Evolutionary conservation across 2,797 vertebrate genomes (phyloP), one percentile per base, ranked within the genome.

Genomic region (Hippocampus kuda): DNA sequence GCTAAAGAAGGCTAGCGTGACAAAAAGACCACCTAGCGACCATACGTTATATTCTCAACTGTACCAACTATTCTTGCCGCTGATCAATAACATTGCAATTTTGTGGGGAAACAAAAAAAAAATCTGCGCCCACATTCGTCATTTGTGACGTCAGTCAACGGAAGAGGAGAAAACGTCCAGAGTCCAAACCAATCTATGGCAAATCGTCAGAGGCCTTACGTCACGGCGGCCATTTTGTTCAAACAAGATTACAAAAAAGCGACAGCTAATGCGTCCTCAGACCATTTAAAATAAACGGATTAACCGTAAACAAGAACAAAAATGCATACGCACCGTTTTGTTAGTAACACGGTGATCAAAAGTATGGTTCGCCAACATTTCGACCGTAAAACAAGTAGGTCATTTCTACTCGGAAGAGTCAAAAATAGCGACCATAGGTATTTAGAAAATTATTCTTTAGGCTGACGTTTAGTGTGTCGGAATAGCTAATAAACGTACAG

Each of bases 161-260:
- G 26, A 15, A 27, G 53, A 2, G 26, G 12, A 2, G 11, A 27
- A 10, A 13, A 7, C 15, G 1, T 46, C 22, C 8, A 0, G 15
- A 3, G 27, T 34, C 10, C 16, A 46, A 65, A 65, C 13, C 63
- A 18, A 18, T 5, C 63, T 48, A 46, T 65, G 6, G 41, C 41
- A 49, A 10, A 13, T 6, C 3, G 30, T 13, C 8, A 61, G 3
- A 10, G n/a, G 5, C 12, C 4, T 18, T 46, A 26, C 42, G 62
- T 65, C 62, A 65, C 62, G 12, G 62, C 62, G 42, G 63, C 44
- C 63, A 65, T 65, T 6, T 65, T 65, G 42, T 16, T 8, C n/a
- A 26, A 27, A 27, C 2, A 13, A 24, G 22, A 2, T 7, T 46
- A 46, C 12, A 44, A 26, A 44, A 2, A 24, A 46, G 1, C 13